Evolutionary conservation across 92 coral and sea anemone species (phyloP).

Genomic region (Zoanthus sociatus): DNA sequence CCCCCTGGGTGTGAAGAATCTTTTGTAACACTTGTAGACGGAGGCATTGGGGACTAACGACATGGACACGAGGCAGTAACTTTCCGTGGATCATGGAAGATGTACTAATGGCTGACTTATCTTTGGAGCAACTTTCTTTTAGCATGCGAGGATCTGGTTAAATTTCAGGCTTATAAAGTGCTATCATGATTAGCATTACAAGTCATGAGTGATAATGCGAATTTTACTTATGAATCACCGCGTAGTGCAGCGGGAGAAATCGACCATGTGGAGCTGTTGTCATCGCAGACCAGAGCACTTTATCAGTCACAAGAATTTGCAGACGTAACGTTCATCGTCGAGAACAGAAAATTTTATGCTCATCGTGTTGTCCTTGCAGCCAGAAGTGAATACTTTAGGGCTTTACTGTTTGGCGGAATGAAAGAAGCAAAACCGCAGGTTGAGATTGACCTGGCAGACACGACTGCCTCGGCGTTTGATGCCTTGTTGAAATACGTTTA

Average conservation of each 20-base stretch:
- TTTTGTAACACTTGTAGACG: too few species aligned
- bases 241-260: constrained; percentile 82
- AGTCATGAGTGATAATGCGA: constrained; percentile 83
- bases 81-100: too few species aligned
- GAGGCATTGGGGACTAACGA: too few species aligned
- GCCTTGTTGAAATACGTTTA: constrained; percentile 88
- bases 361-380: constrained; percentile 94
- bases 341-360: constrained; percentile 81
- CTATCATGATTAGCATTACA: background rate
- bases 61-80: too few species aligned
- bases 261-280: constrained; percentile 95
- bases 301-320: constrained; percentile 88
- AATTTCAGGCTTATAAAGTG: background rate
- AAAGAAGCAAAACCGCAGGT: constrained; percentile 93
- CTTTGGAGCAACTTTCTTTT: too few species aligned
- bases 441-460: constrained; percentile 85
- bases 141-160: background rate
- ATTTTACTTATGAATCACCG: constrained; percentile 61
- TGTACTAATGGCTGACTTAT: too few species aligned
- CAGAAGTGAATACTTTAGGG: constrained; percentile 96
- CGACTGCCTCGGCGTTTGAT: constrained; percentile 85
- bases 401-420: constrained; percentile 96
- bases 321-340: constrained; percentile 93
- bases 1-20: too few species aligned
- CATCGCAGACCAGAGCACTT: constrained; percentile 90